Conservation (phyloP, 35 echinoderm and acorn worm species). For the Ophioderma brevispina region DNA sequence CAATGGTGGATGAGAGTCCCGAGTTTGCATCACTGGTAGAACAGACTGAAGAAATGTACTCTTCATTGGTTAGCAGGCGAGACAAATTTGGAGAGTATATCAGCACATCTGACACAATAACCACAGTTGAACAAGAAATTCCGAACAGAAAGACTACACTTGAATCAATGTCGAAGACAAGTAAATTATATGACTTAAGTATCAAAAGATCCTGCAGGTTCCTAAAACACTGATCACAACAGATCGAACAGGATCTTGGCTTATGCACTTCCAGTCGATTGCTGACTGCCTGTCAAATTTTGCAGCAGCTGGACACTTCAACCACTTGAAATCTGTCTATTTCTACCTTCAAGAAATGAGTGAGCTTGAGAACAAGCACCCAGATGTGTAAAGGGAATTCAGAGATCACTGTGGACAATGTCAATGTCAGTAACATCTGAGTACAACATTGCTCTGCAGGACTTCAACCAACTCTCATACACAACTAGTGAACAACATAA, state of each 20-base stretch:
- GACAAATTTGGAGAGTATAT: not conserved
- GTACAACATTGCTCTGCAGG: slow-evolving; percentile 64
- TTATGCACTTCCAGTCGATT: slow-evolving; percentile 33
- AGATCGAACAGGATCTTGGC: slow-evolving; percentile 71
- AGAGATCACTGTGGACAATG: slow-evolving; percentile 45
- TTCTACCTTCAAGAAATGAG: slow-evolving; percentile 66
- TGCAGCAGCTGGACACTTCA: slow-evolving; percentile 65
- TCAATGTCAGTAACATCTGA: slow-evolving; percentile 21
- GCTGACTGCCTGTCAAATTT: slow-evolving; percentile 44
- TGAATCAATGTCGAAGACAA: not conserved
- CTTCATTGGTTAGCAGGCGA: not conserved
- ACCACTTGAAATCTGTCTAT: slow-evolving; percentile 61
- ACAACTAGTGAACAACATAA: slow-evolving; percentile 68
- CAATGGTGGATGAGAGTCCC: not conserved
- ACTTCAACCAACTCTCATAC: slow-evolving; percentile 52
- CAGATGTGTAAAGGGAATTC: slow-evolving; percentile 57
- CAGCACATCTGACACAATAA: not conserved
- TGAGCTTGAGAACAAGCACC: slow-evolving; percentile 47
- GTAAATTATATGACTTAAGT: slow-evolving; percentile 40
- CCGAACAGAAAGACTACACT: slow-evolving; percentile 3
- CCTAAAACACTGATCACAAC: slow-evolving; percentile 36
- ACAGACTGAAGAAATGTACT: slow-evolving; percentile 20
- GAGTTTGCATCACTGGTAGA: not conserved
- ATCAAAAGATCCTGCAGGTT: slow-evolving; percentile 39
- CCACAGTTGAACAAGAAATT: not conserved